A percentile compares a stretch with the other conserved stretches of the same genome.
Evolutionary conservation across 2,888 invertebrate species (phyloP).

Genomic region (Rhogogaster chlorosoma): DNA sequence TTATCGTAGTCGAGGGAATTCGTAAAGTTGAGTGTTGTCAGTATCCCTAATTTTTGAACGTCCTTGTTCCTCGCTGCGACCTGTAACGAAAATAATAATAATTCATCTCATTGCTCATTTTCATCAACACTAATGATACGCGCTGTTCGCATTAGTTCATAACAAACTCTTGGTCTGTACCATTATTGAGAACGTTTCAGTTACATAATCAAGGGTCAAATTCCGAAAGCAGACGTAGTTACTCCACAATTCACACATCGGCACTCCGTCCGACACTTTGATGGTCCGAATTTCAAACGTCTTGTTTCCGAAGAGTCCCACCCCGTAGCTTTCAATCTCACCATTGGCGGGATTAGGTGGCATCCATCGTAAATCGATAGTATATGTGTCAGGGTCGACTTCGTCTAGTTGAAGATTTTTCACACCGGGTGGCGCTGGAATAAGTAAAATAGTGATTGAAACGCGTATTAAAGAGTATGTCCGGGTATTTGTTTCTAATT

Average conservation of each 20-base stretch:
- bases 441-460: conserved; percentile 5
- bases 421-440: conserved; percentile 36
- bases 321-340: conserved; percentile 58
- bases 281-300: neutral
- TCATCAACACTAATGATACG: neutral
- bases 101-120: neutral
- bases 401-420: conserved; percentile 58
- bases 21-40: no score
- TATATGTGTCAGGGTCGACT: conserved; percentile 53
- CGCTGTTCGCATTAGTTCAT: neutral
- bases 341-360: conserved; percentile 69
- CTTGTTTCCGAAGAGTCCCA: conserved; percentile 12
- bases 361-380: conserved; percentile 63
- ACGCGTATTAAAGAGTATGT: conserved; percentile 14
- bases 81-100: neutral
- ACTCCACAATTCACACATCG: neutral
- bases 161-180: neutral
- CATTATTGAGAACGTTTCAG: neutral
- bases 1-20: neutral
- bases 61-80: neutral
- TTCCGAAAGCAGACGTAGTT: neutral
- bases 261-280: neutral
- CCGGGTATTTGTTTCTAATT: no score
- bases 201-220: neutral
- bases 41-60: neutral